Evolutionary conservation across 2,797 vertebrate species (phyloP).

Genomic region (Rhynchonycteris naso): DNA sequence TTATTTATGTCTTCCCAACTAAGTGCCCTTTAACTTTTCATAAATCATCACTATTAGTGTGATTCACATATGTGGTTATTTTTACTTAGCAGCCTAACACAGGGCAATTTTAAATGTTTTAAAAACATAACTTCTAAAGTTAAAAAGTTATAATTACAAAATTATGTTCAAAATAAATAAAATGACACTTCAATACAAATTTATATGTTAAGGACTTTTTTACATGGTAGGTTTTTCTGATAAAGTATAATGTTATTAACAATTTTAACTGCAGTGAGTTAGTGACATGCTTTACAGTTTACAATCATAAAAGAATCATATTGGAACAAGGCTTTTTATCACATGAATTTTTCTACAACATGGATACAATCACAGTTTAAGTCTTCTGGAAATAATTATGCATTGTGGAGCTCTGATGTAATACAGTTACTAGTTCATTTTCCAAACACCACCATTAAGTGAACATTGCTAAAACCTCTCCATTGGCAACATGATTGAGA

Average conservation of each 20-base stretch:
- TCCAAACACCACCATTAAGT: background rate
- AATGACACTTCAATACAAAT: constrained; percentile 37
- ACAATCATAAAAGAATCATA: constrained; percentile 2
- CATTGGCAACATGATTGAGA: background rate
- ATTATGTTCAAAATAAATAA: constrained; percentile 61
- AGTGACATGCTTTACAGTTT: background rate
- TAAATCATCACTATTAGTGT: constrained; percentile 53
- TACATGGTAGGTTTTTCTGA: constrained; percentile 34
- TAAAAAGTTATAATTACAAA: constrained; percentile 44
- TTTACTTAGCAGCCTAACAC: constrained; percentile 47
- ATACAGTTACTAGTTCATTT: constrained; percentile 29
- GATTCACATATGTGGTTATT: constrained; percentile 29
- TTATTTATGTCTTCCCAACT: constrained; percentile 48
- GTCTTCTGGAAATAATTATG: constrained; percentile 34
- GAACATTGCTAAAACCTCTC: background rate
- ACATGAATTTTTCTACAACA: background rate
- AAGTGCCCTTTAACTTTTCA: constrained; percentile 51
- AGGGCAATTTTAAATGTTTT: constrained; percentile 19
- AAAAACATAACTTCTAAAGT: constrained; percentile 28
- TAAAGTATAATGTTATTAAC: constrained; percentile 45
- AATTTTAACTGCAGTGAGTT: constrained; percentile 50
- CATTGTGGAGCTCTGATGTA: background rate
- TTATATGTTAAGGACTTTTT: constrained; percentile 40
- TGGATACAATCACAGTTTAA: background rate
- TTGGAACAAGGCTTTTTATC: background rate